A percentile compares a stretch with the other conserved stretches of the same genome.
phyloP scores from a whole-genome alignment of 2,888 invertebrate species.

The Drosophila basisetae region DNA sequence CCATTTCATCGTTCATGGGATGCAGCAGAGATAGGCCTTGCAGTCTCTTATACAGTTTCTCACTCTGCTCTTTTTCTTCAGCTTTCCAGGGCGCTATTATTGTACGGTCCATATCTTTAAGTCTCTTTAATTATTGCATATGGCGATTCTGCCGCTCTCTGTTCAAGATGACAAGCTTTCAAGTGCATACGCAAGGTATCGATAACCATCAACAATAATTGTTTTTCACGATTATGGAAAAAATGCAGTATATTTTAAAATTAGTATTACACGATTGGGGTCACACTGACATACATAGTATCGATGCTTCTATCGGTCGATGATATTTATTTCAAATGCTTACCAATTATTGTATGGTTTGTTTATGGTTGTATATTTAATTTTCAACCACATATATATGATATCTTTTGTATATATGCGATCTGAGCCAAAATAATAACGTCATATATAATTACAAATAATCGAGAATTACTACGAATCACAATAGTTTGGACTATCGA shows the following conservation, averaged over 20 bases:
- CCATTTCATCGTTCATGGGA: slow-evolving; percentile 79
- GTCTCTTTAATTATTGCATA: slow-evolving; percentile 6
- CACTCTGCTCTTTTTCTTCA: slow-evolving; percentile 83
- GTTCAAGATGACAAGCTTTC: slow-evolving; percentile 35
- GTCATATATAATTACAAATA: not conserved
- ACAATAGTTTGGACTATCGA: slow-evolving; percentile 21
- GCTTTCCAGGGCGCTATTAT: slow-evolving; percentile 82
- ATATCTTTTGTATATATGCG: not conserved
- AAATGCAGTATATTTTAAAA: not conserved
- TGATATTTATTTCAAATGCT: not conserved
- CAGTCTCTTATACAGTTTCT: slow-evolving; percentile 77
- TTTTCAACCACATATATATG: too few relatives aligned
- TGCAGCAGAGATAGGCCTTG: slow-evolving; percentile 74
- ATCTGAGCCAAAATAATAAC: not conserved
- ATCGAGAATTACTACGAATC: not conserved
- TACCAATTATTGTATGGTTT: too few relatives aligned
- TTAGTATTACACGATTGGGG: not conserved
- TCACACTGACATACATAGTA: not conserved
- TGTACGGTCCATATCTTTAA: slow-evolving; percentile 79
- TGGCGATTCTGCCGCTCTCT: slow-evolving; percentile 36
- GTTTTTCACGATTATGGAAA: too few relatives aligned
- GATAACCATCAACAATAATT: slow-evolving; percentile 4
- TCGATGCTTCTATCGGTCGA: not conserved
- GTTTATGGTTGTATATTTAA: not conserved
- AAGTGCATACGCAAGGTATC: slow-evolving; percentile 27